Conservation (phyloP, 1,140 invertebrate species). For the Trachelipus rathkii region DNA sequence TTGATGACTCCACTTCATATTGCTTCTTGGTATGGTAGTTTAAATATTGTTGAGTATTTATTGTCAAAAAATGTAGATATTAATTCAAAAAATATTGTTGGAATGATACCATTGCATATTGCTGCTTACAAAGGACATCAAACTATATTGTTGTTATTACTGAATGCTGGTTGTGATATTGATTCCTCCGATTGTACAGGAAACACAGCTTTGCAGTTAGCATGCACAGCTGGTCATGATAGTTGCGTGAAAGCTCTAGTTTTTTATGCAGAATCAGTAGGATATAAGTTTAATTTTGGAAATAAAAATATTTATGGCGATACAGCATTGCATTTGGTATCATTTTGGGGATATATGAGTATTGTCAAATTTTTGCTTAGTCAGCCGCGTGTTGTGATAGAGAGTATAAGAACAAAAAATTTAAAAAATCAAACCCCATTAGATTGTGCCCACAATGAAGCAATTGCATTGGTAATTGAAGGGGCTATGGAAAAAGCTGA, state of each 20-base stretch:
- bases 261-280: neutral
- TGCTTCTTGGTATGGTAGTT: neutral
- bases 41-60: conserved; percentile 2
- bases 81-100: neutral
- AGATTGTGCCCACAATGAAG: neutral
- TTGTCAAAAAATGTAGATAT: neutral
- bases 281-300: neutral
- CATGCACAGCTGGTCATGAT: neutral
- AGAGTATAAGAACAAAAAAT: neutral
- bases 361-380: neutral
- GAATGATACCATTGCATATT: neutral
- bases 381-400: neutral
- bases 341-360: neutral
- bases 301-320: neutral
- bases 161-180: neutral
- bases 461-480: neutral
- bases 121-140: neutral
- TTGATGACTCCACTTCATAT: neutral
- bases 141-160: neutral
- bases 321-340: neutral
- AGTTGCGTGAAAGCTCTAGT: neutral
- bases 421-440: neutral
- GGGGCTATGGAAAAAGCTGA: neutral
- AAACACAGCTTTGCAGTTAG: neutral
- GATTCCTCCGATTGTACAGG: neutral